Base-by-base conservation (phyloP, 2,797 vertebrate species). In the Botia almorhae region DNA sequence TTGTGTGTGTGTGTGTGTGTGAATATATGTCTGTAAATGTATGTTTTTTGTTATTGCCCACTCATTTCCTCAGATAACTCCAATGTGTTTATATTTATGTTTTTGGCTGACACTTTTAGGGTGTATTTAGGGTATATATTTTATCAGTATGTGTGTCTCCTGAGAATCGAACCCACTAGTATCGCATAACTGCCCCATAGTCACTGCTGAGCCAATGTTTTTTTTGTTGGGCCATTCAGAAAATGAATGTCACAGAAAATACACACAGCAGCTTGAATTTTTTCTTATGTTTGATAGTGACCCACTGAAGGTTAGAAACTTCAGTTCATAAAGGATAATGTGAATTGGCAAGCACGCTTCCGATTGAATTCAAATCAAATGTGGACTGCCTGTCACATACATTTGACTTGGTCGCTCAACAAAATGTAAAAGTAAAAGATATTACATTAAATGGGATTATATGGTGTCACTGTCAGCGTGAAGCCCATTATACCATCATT, bases 321-420 rank as follows among this genome's bases (percentile, higher is more conserved):
- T 70, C 21, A 50, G 19, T 60, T 50, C 5, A 11, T 33, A 50
- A 14, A 36, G 3, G 16, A 4, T 29, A 36, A 64, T 64, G 12
- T 51, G 7, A 65, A 43, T 46, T 29, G 33, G n/a, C 71, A 58
- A 26, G 21, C 19, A 46, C 19, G 6, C 19, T 12, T 68, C 23
- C n/a, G 39, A 76, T 13, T 68, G 36, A 58, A 69, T 14, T 63
- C 3, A 13, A 63, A 17, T 50, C 5, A 61, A 48, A 74, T 60
- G 19, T 67, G 14, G 1, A 56, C 3, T 56, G 67, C 13, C 21
- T 46, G 17, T 36, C 64, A 68, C 26, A 69, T 58, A 7, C 36
- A 48, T 76, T 26, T 56, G 13, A 12, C 29, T 56, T 29, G 19
- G 68, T 48, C 16, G 19, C 56, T 69, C 21, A 60, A 7, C 23